phyloP scores from a whole-genome alignment of 2,113 vertebrate species.

The Pedionomus torquatus region DNA sequence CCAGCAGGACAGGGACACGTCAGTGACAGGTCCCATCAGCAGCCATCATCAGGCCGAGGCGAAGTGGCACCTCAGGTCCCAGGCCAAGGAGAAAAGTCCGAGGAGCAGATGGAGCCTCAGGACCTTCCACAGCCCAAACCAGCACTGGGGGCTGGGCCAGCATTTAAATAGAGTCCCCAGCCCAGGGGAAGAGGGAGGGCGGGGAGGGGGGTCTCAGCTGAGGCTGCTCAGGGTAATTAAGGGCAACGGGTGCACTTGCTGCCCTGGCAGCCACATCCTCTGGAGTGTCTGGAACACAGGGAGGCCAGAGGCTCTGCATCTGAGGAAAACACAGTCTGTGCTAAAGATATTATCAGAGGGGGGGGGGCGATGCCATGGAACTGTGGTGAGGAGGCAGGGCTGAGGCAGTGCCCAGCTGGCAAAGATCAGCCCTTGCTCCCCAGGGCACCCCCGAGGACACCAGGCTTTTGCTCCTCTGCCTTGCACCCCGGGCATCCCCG shows the following conservation, averaged over 20 bases:
- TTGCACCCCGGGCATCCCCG: too few relatives aligned
- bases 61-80: too few relatives aligned
- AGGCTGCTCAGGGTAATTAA: background rate
- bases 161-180: background rate
- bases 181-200: too few relatives aligned
- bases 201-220: background rate
- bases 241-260: background rate
- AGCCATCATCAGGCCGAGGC: too few relatives aligned
- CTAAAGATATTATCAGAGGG: background rate
- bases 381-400: background rate
- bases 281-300: background rate
- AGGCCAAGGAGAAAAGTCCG: fast-evolving
- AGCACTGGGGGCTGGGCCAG: fast-evolving
- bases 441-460: background rate
- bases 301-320: background rate
- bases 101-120: fast-evolving
- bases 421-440: background rate
- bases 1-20: background rate
- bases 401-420: background rate
- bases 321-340: background rate
- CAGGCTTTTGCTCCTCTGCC: background rate
- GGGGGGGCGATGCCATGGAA: fast-evolving
- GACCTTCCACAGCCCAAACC: background rate
- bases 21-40: background rate
- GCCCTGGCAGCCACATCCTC: background rate